Evolutionary conservation across 2,113 vertebrate species (phyloP), one percentile per base, ranked within the genome.

Genomic region (Marmota monax): DNA sequence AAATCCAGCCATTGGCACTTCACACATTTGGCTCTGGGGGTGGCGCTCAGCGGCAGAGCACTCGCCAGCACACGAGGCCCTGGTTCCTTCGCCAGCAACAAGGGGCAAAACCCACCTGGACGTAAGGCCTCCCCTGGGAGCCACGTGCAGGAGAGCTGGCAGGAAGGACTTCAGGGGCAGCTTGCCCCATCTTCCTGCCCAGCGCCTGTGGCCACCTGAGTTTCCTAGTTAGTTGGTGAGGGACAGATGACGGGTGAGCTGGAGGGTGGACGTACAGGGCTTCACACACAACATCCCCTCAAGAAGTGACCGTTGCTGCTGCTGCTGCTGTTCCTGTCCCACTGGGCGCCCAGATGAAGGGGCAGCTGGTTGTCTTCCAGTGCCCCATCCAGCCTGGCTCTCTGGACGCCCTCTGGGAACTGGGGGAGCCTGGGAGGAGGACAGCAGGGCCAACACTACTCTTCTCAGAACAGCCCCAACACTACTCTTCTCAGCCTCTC

Each of bases 291-390:
- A 2, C 0, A 6, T 17, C 37, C 32, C 25, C 78, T 18, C 85
- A 65, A 14, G 37, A 34, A 56, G 34, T 13, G 25, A 13, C 1
- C 17, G 53, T 9, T 16, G 18, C 32, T 27, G 48, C 14, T 7
- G 20, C 51, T 8, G 8, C 74, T 9, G 7, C 34, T 12, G 2
- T 5, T 1, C 12, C 58, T 23, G 56, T 53, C 48, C n/a, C 9
- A 20, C 80, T 13, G 8, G 14, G 32, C 0, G 12, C 14, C n/a
- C 65, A 23, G 22, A 8, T 0, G 1, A 11, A 27, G 12, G 25
- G 5, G 23, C 5, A 10, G 83, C 17, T 13, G 4, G 34, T 10
- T 13, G 1, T n/a, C 25, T 11, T 53, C 67, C 76, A 22, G 37
- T 16, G 3, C 23, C 39, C 39, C 23, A 13, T 77, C 53, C n/a